Conservation (phyloP, 2,797 vertebrate species). For the Coccyzus lansbergi region DNA sequence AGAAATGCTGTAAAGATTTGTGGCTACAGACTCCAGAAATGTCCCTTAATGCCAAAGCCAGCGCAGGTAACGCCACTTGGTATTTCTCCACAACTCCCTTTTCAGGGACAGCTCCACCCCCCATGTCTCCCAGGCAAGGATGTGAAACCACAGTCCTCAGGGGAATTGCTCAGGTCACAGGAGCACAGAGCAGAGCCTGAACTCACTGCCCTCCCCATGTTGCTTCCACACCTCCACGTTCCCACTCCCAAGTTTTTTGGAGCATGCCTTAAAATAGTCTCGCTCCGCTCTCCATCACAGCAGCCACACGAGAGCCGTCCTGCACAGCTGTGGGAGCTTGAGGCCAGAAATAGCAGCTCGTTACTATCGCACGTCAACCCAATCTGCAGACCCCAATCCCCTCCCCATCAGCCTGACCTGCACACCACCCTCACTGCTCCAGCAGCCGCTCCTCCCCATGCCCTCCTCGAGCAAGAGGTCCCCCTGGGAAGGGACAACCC, state of each 20-base stretch:
- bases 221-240: background rate
- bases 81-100: background rate
- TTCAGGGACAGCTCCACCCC: background rate
- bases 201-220: rapidly evolving
- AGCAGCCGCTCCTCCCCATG: rapidly evolving
- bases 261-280: rapidly evolving
- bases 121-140: background rate
- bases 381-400: rapidly evolving
- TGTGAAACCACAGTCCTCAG: background rate
- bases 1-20: background rate
- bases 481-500: background rate
- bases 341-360: constrained; percentile 17
- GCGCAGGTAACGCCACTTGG: background rate
- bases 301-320: background rate
- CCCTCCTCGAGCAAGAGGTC: background rate
- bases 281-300: background rate
- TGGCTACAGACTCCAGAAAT: background rate
- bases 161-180: background rate
- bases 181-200: background rate
- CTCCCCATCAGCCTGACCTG: rapidly evolving
- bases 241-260: background rate
- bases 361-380: background rate
- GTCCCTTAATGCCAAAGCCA: background rate
- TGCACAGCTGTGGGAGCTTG: background rate
- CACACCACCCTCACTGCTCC: background rate